Evolutionary conservation across 2,113 vertebrate genomes (phyloP).

Genomic region (Gopherus evgoodei): DNA sequence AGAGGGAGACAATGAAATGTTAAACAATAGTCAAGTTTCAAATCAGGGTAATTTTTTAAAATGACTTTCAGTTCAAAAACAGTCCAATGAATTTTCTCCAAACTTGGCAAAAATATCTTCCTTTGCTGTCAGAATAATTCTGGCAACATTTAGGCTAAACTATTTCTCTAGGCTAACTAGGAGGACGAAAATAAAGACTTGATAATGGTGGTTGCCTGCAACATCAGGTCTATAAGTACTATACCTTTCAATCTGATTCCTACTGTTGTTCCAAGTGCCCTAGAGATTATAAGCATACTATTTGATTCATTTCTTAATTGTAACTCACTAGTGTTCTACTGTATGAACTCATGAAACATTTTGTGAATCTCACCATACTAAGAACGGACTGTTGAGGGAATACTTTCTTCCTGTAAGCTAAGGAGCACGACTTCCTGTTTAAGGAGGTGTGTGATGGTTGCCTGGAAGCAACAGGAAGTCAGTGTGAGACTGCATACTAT

Average conservation of each 20-base stretch:
- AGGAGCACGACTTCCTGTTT: neutral
- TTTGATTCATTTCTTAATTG: slow-evolving; percentile 28
- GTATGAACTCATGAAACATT: neutral
- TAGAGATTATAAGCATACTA: neutral
- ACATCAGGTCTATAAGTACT: neutral
- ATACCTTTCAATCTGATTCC: neutral
- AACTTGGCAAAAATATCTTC: neutral
- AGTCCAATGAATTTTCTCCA: neutral
- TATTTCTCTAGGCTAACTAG: neutral
- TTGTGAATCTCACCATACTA: neutral
- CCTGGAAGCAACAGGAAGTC: slow-evolving; percentile 20
- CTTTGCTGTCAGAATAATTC: neutral
- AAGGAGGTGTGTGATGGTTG: neutral
- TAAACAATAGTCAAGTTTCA: neutral
- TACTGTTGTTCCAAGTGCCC: neutral
- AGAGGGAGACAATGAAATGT: neutral
- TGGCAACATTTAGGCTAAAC: neutral
- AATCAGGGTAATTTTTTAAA: neutral
- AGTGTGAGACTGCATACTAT: neutral
- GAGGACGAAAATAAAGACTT: neutral
- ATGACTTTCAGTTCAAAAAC: neutral
- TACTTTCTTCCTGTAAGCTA: neutral
- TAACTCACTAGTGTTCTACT: neutral
- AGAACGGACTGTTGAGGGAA: neutral
- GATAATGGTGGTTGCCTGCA: accelerated